Base-by-base conservation (phyloP, 2,888 invertebrate species). In the Julus scandinavius region DNA sequence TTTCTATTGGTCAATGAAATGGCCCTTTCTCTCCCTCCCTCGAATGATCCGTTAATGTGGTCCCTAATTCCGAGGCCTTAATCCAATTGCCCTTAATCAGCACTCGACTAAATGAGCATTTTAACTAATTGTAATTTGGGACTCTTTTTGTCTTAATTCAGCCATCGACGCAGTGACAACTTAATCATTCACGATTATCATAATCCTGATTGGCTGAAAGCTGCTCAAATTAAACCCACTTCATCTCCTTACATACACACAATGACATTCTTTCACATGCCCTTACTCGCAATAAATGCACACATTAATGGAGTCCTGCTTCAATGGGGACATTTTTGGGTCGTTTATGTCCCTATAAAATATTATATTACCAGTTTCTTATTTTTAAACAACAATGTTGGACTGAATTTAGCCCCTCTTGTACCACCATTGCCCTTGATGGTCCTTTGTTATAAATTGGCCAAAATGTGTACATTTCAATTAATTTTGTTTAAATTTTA, bases 121-220 rank as follows among this genome's bases (percentile, higher is more conserved):
- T 58, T 58, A 58, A 58, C 58, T 58, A 58, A 58, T 58, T 58
- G 58, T 58, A 58, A 58, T 58, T 58, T 58, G 17, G 58, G 17
- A 17, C 17, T 58, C 58, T 58, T 58, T 58, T 17, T n/a, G 17
- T n/a, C 17, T 17, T 58, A 17, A 15, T 58, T 17, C 58, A n/a
- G 9, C 54, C 54, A 17, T 17, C 17, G 58, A 58, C 58, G 58
- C 58, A n/a, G 58, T 58, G 58, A 58, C 58, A 58, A 58, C 58
- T 58, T 58, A 58, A 58, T 58, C 58, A 58, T 58, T 58, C 58
- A 1, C 17, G 58, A 58, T 58, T 58, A 58, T 58, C 58, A 58
- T 58, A 58, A 58, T 58, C 58, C 58, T 58, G 58, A 58, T 58
- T 58, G 58, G 58, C 58, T 58, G 58, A 58, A 17, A 58, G 58